These are phyloP conservation scores for Myrmecobius fasciatus DNA, from an alignment of 2,113 vertebrate species.

Conservation along the genomic window DNA sequence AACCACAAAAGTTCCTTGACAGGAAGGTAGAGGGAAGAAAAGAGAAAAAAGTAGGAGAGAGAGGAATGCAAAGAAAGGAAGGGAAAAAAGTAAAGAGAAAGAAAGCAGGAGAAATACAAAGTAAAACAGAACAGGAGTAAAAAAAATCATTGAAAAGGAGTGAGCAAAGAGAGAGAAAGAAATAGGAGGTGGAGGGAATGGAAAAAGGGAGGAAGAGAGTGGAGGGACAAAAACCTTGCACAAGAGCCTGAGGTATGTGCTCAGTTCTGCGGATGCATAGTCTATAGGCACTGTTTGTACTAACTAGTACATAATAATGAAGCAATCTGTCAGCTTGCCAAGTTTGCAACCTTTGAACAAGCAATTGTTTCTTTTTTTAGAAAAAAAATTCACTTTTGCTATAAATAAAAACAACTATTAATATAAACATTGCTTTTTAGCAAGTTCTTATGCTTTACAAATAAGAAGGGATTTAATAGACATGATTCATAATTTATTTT, in stretches of 20 bases:
- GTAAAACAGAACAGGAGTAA: neutral
- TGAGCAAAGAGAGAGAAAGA: neutral
- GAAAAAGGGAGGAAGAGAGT: neutral
- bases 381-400: slow-evolving; percentile 66
- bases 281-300: slow-evolving; percentile 45
- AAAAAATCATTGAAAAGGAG: neutral
- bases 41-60: neutral
- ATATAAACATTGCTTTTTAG: slow-evolving; percentile 64
- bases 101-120: neutral
- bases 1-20: slow-evolving; percentile 3
- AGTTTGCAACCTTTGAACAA: slow-evolving; percentile 73
- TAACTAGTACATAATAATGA: slow-evolving; percentile 19
- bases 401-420: slow-evolving; percentile 68
- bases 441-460: slow-evolving; percentile 63
- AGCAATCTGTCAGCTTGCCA: slow-evolving; percentile 60
- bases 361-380: slow-evolving; percentile 53
- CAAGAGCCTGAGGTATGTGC: neutral
- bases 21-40: neutral
- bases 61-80: slow-evolving; percentile 8
- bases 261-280: accelerated
- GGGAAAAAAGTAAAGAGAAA: neutral
- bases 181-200: neutral
- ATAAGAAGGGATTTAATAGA: slow-evolving; percentile 67
- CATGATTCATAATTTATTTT: slow-evolving; percentile 48
- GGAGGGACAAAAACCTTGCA: accelerated